Base-by-base conservation (phyloP, 2,797 vertebrate species). In the Rhinoraja longicauda region DNA sequence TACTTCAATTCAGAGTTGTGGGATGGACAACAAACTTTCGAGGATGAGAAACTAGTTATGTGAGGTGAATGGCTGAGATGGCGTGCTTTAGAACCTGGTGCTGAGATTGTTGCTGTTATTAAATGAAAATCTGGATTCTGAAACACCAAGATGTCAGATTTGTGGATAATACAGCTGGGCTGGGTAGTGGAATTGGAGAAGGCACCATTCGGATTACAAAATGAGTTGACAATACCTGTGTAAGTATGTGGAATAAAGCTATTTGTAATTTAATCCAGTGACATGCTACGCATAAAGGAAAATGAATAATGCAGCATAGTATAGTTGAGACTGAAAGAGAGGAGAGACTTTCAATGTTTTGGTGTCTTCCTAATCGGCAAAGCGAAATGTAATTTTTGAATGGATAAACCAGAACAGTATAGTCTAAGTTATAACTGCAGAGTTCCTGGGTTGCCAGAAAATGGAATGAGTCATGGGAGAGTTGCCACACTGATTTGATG, bases 111-210 rank as follows among this genome's bases (percentile, higher is more conserved):
- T 36, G 62, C 62, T 88, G 36, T 67, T 32, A 67, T 59, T n/a
- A 59, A 59, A 84, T 53, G 21, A 88, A 67, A 62, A 88, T 17
- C 84, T 88, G 29, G n/a, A 88, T 67, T 67, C 62, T 59, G 53
- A 88, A 88, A 88, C 32, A 64, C 84, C 0, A 64, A 36, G 59
- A 15, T 9, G 84, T 64, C n/a, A 88, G 84, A 88, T 36, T 67
- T 67, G 15, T 36, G 17, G n/a, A 88, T 88, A 88, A 88, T 67
- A 36, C 8, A 88, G 62, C 59, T 62, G 62, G n/a, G 84, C 64
- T n/a, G 62, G n/a, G 84, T 32, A 67, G 62, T 67, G 84, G 62
- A 88, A 88, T 88, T 32, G 32, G 84, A 88, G 84, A 32, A 88
- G 62, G n/a, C 82, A 64, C 26, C 82, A 53, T 53, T 15, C 13